Evolutionary conservation across 2,113 vertebrate species (phyloP), one percentile per base, ranked within the genome.

Genomic region (Ictalurus punctatus): DNA sequence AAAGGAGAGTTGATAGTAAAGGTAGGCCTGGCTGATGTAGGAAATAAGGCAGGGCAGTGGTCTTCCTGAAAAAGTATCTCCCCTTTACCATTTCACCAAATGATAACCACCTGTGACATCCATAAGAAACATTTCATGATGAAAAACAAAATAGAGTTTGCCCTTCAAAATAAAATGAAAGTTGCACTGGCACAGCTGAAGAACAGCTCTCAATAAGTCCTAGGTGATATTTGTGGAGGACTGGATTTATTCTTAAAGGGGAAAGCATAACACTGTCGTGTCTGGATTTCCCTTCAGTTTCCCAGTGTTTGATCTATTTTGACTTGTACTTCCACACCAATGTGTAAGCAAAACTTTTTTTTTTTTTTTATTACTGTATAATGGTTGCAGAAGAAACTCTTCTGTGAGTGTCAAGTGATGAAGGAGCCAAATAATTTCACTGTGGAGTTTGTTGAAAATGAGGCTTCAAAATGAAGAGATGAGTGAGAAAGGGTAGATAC

Each of bases 151-250:
- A 71, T 37, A 54, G 59, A 89, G 80, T 40, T 87, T 40, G 59
- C 87, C 74, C 61, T 89, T 83, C 73, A 84, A 81, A 83, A 91
- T 87, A 73, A 91, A 74, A 37, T 82, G 61, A 56, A 83, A 83
- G 79, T 59, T 88, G 65, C 23, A 54, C 61, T 23, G 44, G 74
- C 25, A 19, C 27, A 40, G 34, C 25, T 5, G 44, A 91, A 85
- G 73, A 79, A 19, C 73, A 78, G 27, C 34, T 86, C 74, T 58
- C 73, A 80, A 67, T 87, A 79, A 79, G 5, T 79, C 10, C 44
- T n/a, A 25, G 2, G 23, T 4, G 4, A 78, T 78, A 78, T 27
- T 78, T 52, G 44, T 48, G 74, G 44, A 52, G 37, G 34, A 73
- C 34, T 74, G 19, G 21, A 19, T 44, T 44, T 23, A 52, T 78